These are phyloP conservation scores for Myotis brandtii DNA, from an alignment of 2,113 vertebrate genomes.

Conservation along the genomic window DNA sequence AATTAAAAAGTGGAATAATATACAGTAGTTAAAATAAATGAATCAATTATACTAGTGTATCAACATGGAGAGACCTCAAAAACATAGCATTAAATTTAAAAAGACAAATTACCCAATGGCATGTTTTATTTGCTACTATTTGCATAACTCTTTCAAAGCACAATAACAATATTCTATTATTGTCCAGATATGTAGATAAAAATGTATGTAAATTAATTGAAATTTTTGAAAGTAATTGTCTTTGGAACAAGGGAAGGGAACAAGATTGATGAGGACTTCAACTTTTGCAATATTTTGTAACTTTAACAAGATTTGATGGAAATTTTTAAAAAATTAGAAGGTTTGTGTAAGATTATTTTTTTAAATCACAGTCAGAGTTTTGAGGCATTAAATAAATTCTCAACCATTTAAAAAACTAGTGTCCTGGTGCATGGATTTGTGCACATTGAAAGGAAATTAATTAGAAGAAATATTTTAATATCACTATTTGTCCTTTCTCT, in stretches of 20 bases:
- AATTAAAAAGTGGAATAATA: background rate
- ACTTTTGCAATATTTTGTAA: background rate
- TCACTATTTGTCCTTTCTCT: too few relatives aligned
- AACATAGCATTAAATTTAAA: background rate
- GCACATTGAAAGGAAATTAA: too few relatives aligned
- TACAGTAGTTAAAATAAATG: background rate
- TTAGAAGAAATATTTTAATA: too few relatives aligned
- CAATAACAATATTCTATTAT: background rate
- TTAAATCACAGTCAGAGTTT: constrained; percentile 54
- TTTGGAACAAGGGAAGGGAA: background rate
- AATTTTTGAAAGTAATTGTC: constrained; percentile 25
- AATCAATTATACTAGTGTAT: background rate
- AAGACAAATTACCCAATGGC: background rate
- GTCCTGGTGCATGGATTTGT: too few relatives aligned
- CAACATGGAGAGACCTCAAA: background rate
- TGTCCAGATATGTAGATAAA: background rate
- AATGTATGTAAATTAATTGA: constrained; percentile 15
- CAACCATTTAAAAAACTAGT: constrained; percentile 20
- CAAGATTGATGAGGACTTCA: background rate
- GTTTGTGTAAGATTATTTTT: background rate
- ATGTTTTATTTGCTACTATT: background rate
- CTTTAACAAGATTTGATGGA: constrained; percentile 59
- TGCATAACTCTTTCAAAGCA: background rate
- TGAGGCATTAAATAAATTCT: constrained; percentile 49
- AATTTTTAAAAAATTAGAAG: constrained; percentile 55